Conservation (phyloP, 2,113 vertebrate species). For the Mirounga angustirostris region DNA sequence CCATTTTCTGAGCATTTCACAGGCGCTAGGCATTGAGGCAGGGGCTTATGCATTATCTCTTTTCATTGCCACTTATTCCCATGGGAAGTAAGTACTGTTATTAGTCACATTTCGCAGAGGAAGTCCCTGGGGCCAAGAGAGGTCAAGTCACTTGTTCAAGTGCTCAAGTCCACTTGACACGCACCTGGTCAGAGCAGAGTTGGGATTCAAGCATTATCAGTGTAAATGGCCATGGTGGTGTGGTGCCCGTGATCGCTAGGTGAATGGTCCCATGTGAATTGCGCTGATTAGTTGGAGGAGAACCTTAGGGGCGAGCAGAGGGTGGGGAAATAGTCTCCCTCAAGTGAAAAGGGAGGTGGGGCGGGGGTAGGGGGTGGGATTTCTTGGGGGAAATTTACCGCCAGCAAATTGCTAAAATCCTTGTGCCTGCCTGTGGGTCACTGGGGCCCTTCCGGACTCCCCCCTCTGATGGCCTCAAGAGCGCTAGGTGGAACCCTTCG, state of each 20-base stretch:
- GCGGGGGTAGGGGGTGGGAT: background rate
- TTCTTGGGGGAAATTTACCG: background rate
- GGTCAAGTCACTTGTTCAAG: background rate
- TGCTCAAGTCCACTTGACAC: background rate
- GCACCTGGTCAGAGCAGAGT: background rate
- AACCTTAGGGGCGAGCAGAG: background rate
- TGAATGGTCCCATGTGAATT: background rate
- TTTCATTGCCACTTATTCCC: background rate
- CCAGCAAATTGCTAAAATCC: background rate
- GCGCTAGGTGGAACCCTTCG: background rate
- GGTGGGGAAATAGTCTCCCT: background rate
- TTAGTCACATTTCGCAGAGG: background rate
- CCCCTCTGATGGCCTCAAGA: background rate
- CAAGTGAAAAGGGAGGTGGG: background rate
- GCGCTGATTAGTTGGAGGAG: background rate
- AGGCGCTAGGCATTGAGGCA: background rate
- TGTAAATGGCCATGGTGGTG: too few relatives aligned
- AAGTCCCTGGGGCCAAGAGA: background rate
- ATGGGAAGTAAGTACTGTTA: background rate
- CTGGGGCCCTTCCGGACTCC: background rate
- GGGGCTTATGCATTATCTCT: background rate
- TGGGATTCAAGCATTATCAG: background rate
- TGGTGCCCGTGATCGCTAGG: background rate
- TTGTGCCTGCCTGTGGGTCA: background rate
- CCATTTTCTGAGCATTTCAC: background rate